Evolutionary conservation across 2,888 invertebrate species (phyloP).

Genomic region (Argyresthia albistria): DNA sequence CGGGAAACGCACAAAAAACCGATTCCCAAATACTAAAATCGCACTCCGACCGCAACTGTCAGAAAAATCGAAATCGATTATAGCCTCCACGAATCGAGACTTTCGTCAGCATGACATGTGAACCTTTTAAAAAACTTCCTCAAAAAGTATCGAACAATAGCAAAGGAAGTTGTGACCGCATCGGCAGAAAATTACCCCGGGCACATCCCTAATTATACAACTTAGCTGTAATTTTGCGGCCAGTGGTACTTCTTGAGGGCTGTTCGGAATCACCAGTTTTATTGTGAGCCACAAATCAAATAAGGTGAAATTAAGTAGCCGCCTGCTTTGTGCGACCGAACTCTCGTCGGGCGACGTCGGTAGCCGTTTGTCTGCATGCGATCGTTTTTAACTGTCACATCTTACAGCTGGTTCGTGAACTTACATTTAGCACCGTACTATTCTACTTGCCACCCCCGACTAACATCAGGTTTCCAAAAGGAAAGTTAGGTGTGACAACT

Average conservation of each 20-base stretch:
- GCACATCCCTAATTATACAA: constrained; percentile 59
- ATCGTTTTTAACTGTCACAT: no score
- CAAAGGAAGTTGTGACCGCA: constrained; percentile 63
- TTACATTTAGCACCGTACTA: no score
- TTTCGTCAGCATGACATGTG: neutral
- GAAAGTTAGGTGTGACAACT: no score
- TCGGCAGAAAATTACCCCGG: constrained; percentile 43
- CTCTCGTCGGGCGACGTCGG: no score
- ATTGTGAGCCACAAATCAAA: constrained; percentile 58
- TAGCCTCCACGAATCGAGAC: constrained; percentile 14
- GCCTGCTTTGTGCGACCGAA: constrained; percentile 24
- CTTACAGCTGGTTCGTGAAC: no score
- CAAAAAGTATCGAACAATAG: constrained; percentile 44
- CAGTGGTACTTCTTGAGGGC: constrained; percentile 28
- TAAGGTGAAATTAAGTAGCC: constrained; percentile 29
- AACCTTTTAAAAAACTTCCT: constrained; percentile 26
- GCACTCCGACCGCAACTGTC: constrained; percentile 59
- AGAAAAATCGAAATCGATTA: constrained; percentile 63
- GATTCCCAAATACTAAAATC: constrained; percentile 33
- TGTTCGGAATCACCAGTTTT: constrained; percentile 51
- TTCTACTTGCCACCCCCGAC: no score
- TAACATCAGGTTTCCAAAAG: no score
- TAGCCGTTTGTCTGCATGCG: no score
- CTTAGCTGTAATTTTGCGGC: constrained; percentile 62
- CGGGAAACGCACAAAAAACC: constrained; percentile 27